These are phyloP conservation scores for Fulmarus glacialis DNA, from an alignment of 2,113 vertebrate species.

Conservation along the genomic window DNA sequence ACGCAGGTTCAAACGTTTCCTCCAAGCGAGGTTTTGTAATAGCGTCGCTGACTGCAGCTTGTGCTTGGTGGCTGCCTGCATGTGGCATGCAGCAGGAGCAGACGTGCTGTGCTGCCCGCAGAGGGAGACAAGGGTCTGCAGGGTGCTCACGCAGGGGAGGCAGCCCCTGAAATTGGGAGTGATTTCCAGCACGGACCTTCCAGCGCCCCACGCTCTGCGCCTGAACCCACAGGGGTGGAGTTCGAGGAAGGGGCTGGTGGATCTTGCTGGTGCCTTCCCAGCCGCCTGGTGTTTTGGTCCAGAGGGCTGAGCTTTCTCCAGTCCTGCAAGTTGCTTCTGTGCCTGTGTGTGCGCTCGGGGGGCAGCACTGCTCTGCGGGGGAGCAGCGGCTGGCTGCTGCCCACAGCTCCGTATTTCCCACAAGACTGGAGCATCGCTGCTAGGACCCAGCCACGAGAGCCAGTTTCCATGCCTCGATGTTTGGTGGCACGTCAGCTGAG, in stretches of 20 bases:
- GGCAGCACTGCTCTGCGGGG: neutral
- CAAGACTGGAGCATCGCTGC: accelerated
- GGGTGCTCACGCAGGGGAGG: neutral
- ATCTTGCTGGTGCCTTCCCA: neutral
- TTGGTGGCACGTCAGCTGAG: neutral
- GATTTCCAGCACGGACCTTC: neutral
- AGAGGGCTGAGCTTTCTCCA: neutral
- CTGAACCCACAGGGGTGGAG: accelerated
- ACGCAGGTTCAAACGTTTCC: accelerated
- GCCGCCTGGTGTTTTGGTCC: too few relatives aligned
- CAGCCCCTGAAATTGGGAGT: neutral
- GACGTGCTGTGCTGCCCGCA: neutral
- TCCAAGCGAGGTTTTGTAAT: neutral
- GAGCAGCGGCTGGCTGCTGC: neutral
- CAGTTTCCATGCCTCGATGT: accelerated
- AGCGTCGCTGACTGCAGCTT: neutral
- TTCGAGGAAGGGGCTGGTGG: neutral
- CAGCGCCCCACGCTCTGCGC: accelerated
- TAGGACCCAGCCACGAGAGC: neutral
- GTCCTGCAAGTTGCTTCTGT: too few relatives aligned
- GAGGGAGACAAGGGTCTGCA: neutral
- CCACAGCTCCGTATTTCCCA: accelerated
- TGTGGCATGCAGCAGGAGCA: neutral
- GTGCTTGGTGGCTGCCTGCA: neutral
- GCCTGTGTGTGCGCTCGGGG: accelerated